phyloP scores from a whole-genome alignment of 2,797 vertebrate species.

The Clarias pachynema region DNA sequence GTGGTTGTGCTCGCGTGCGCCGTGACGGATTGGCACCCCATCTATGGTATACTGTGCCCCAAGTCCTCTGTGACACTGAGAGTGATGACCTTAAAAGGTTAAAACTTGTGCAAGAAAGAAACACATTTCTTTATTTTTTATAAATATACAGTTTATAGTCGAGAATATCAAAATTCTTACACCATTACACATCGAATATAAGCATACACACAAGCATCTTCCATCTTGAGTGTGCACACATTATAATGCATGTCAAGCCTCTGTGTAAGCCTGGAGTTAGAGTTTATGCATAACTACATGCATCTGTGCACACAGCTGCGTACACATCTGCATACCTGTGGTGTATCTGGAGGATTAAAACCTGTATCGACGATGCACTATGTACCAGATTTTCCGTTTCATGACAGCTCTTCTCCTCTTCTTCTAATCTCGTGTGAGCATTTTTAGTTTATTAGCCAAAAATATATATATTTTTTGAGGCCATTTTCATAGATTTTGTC shows the following conservation, averaged over 20 bases:
- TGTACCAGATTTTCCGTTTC: background rate
- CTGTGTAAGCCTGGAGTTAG: constrained; percentile 1
- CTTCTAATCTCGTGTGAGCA: background rate
- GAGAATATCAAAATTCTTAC: background rate
- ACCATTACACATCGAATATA: background rate
- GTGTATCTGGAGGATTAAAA: constrained; percentile 26
- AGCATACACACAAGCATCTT: background rate
- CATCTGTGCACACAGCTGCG: constrained; percentile 10
- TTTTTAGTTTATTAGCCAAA: background rate
- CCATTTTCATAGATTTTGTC: background rate
- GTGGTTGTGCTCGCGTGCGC: no score
- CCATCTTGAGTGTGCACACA: background rate
- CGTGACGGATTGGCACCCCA: no score
- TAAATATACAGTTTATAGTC: background rate
- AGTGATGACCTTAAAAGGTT: no score
- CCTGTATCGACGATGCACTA: background rate
- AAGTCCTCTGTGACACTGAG: no score
- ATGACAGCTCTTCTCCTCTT: background rate
- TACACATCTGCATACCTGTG: constrained; percentile 19
- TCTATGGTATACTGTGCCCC: no score
- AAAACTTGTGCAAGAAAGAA: background rate
- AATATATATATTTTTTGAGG: no score
- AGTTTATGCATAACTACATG: constrained; percentile 4
- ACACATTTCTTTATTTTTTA: no score
- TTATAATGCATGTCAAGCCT: background rate